Base-by-base conservation (phyloP, 1,140 invertebrate species). In the Chironomus striatipennis region DNA sequence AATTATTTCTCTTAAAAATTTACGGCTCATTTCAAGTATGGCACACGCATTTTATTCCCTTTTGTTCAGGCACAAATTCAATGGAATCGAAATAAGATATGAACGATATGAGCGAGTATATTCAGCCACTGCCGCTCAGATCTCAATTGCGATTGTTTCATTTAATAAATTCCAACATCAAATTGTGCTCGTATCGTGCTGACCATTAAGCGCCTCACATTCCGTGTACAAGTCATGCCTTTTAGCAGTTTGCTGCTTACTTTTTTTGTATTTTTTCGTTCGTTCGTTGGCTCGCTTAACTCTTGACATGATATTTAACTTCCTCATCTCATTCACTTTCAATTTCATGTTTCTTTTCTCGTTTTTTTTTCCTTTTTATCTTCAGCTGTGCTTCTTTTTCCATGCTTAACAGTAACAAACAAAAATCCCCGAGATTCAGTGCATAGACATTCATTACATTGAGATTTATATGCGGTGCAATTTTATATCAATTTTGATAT, bases 261-360 rank as follows among this genome's bases (percentile, higher is more conserved):
- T 34, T 34, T 34, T n/a, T n/a, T n/a, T n/a, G n/a, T n/a, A 34
- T 34, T 34, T 34, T 34, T 34, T 34, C 24, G 24, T 34, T 34
- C n/a, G 15, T n/a, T 57, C 47, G 47, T n/a, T 57, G 12, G 47
- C 47, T 12, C 47, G 47, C 47, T 57, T n/a, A 57, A 57, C 47
- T 57, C 47, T 57, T 57, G 47, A 57, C 47, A 57, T 57, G 47
- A 57, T 57, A 57, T 57, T 57, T 57, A 57, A 57, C 47, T 57
- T 57, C 47, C 47, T 57, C 47, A 57, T 57, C 47, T 57, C 47
- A 57, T 57, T 57, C 47, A 57, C 47, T 57, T 57, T 57, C 47
- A 57, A 57, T 57, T 57, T 57, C 47, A 15, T 57, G n/a, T n/a
- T 34, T 34, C 24, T 34, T 34, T 34, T 34, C 24, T 34, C 24